Evolutionary conservation across 1,140 invertebrate species (phyloP).

Genomic region (Camponotus floridanus): DNA sequence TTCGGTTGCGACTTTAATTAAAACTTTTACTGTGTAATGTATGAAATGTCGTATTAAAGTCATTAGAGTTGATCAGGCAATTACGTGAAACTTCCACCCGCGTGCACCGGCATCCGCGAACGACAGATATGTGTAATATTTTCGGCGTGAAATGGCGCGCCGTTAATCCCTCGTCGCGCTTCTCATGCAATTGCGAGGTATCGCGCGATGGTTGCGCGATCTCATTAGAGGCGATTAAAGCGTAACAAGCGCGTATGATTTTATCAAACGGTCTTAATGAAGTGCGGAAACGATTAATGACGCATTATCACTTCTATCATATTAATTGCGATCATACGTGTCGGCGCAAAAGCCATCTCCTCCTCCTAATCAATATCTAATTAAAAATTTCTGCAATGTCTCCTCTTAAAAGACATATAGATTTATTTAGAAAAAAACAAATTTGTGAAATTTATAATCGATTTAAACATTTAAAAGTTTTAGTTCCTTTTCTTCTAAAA

Average conservation of each 20-base stretch:
- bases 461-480: conserved; percentile 7
- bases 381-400: background rate
- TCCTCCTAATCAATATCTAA: background rate
- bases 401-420: background rate
- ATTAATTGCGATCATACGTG: conserved; percentile 33
- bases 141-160: conserved; percentile 50
- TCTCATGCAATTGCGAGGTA: background rate
- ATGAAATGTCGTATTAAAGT: conserved; percentile 63
- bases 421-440: background rate
- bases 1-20: conserved; percentile 53
- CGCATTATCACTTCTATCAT: conserved; percentile 49
- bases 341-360: background rate
- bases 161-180: conserved; percentile 52
- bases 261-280: conserved; percentile 47
- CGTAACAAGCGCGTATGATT: conserved; percentile 43
- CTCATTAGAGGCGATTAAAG: conserved; percentile 39
- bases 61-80: conserved; percentile 62
- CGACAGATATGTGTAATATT: conserved; percentile 55
- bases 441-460: background rate
- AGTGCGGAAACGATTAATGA: conserved; percentile 60
- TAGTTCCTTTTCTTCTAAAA: background rate
- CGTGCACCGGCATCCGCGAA: conserved; percentile 29
- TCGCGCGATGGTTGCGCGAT: background rate
- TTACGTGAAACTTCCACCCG: conserved; percentile 60
- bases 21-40: conserved; percentile 53